phyloP scores from a whole-genome alignment of 2,888 invertebrate genomes.

The Sisyra terminalis region DNA sequence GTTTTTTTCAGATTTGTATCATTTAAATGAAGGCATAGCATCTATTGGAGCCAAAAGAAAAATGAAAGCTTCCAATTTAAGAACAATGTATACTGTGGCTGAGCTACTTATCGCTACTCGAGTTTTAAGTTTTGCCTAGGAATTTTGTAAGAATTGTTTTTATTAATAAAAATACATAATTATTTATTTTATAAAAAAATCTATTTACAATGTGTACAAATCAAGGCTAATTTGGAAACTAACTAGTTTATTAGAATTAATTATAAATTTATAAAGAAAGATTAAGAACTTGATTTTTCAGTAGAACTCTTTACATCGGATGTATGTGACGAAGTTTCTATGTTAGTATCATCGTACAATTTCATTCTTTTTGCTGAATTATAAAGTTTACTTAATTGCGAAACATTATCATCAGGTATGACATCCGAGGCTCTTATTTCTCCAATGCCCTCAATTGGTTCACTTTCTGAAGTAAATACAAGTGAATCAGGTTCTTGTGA shows the following conservation, averaged over 20 bases:
- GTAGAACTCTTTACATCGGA: no score
- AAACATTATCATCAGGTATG: slow-evolving; percentile 18
- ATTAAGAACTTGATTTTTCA: no score
- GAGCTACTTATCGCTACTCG: slow-evolving; percentile 41
- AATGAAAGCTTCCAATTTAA: slow-evolving; percentile 36
- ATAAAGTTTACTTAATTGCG: no score
- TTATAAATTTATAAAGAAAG: no score
- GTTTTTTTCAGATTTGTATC: slow-evolving; percentile 61
- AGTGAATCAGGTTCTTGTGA: neutral
- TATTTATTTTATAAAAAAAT: no score
- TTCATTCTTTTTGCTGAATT: no score
- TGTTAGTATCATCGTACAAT: no score
- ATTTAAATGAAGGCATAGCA: slow-evolving; percentile 45
- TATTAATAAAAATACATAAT: no score
- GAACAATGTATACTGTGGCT: slow-evolving; percentile 41
- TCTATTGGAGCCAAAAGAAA: slow-evolving; percentile 39
- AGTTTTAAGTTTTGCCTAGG: slow-evolving; percentile 43
- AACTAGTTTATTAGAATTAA: no score
- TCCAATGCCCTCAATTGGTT: slow-evolving; percentile 22
- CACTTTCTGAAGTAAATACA: slow-evolving; percentile 10
- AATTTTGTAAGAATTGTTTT: slow-evolving; percentile 1
- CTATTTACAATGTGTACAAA: no score
- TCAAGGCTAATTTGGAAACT: no score
- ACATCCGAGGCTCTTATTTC: slow-evolving; percentile 27
- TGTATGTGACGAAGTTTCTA: no score